phyloP scores from a whole-genome alignment of 1,140 invertebrate species.

The Drosophila pruinosa region DNA sequence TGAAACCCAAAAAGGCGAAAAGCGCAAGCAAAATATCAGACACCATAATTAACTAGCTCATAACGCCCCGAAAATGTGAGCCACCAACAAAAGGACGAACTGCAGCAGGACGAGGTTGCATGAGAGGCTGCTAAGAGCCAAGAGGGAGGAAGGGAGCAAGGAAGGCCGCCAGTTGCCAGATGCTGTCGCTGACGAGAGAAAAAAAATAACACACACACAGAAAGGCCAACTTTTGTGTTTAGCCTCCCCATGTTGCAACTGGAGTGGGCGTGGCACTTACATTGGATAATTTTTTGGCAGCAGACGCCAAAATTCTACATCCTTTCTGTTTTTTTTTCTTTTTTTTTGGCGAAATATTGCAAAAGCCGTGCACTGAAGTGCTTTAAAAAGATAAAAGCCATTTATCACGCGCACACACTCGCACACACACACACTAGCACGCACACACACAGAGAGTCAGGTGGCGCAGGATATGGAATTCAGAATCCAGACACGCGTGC shows the following conservation, averaged over 20 bases:
- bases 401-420: conserved; percentile 72
- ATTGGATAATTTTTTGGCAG: conserved; percentile 54
- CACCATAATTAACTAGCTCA: conserved; percentile 79
- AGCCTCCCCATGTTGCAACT: neutral
- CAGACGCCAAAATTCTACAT: conserved; percentile 11
- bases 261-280: conserved; percentile 50
- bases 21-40: conserved; percentile 66
- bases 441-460: neutral
- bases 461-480: conserved; percentile 38
- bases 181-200: conserved; percentile 36
- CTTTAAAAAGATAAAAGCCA: conserved; percentile 80
- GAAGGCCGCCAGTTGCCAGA: conserved; percentile 46
- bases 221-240: conserved; percentile 44
- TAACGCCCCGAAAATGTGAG: conserved; percentile 53
- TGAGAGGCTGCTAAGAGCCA: neutral
- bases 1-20: conserved; percentile 14
- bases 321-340: conserved; percentile 21
- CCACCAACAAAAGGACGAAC: conserved; percentile 12
- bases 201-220: too few species aligned
- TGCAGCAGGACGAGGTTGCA: neutral
- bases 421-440: neutral
- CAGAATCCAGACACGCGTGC: conserved; percentile 28
- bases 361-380: conserved; percentile 71
- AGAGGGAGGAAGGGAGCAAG: neutral
- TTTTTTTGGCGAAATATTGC: conserved; percentile 20